Conservation (phyloP, 1,140 invertebrate species). For the Sitophilus oryzae region DNA sequence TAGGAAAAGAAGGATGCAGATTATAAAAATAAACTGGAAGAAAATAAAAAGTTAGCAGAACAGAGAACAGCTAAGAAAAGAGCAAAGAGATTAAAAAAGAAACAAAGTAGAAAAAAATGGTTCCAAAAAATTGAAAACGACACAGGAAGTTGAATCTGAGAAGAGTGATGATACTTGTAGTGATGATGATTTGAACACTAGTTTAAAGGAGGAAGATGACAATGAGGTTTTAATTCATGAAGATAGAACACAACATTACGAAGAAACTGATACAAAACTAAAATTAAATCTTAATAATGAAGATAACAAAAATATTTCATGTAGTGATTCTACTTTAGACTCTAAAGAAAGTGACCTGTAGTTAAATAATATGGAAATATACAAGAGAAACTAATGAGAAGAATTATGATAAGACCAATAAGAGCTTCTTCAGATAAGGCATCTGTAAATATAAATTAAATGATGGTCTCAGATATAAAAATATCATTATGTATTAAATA, state of each 20-base stretch:
- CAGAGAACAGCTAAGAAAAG: constrained; percentile 79
- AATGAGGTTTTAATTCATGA: background rate
- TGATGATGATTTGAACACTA: background rate
- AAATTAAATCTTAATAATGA: no score
- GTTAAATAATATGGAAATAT: no score
- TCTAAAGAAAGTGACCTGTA: no score
- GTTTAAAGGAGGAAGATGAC: background rate
- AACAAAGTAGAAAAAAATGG: constrained; percentile 48
- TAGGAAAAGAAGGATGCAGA: constrained; percentile 76
- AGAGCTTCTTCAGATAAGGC: no score
- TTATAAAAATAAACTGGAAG: constrained; percentile 74
- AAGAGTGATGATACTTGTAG: constrained; percentile 13
- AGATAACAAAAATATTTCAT: no score
- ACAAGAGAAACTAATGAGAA: no score
- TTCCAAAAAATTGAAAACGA: constrained; percentile 12
- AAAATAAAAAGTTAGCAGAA: constrained; percentile 71
- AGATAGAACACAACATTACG: background rate
- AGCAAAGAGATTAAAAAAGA: constrained; percentile 74
- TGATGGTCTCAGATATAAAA: no score
- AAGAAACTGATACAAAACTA: no score
- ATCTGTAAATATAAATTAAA: no score
- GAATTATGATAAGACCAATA: no score
- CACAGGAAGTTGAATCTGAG: constrained; percentile 12
- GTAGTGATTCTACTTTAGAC: no score
- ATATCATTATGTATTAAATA: no score